Percentiles rank a stretch among this genome's conserved stretches.
Conservation (phyloP, 2,888 invertebrate genomes). For the Orchesellides sinensis region DNA sequence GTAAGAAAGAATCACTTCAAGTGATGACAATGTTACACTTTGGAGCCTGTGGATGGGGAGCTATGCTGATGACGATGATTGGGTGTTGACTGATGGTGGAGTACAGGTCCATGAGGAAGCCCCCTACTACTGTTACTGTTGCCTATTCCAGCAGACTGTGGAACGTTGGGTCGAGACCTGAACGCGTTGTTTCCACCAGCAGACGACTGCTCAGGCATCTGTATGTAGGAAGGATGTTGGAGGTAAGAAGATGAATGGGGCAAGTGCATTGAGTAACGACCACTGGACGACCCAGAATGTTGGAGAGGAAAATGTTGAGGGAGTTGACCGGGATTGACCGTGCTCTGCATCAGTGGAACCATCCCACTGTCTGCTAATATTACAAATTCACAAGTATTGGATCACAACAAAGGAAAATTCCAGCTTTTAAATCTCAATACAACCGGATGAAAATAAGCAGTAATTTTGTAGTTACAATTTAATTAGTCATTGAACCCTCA, state of each 20-base stretch:
- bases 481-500: no score
- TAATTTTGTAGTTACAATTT: not conserved
- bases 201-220: conserved; percentile 47
- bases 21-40: no score
- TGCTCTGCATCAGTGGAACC: conserved; percentile 40
- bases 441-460: no score
- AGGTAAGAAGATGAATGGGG: conserved; percentile 59
- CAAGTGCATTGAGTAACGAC: conserved; percentile 61
- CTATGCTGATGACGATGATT: conserved; percentile 21
- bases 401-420: not conserved
- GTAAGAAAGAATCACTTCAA: no score
- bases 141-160: no score
- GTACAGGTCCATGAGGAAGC: not conserved
- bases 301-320: conserved; percentile 46
- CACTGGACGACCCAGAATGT: conserved; percentile 43
- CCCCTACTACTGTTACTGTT: not conserved
- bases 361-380: conserved; percentile 31
- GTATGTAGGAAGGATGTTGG: conserved; percentile 55
- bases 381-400: no score
- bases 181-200: not conserved
- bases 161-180: no score
- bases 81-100: conserved; percentile 1
- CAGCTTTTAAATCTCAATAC: not conserved
- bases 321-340: conserved; percentile 50
- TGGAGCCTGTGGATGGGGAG: conserved; percentile 45